Base-by-base conservation (phyloP, 2,797 vertebrate species). In the Spinus pinus region DNA sequence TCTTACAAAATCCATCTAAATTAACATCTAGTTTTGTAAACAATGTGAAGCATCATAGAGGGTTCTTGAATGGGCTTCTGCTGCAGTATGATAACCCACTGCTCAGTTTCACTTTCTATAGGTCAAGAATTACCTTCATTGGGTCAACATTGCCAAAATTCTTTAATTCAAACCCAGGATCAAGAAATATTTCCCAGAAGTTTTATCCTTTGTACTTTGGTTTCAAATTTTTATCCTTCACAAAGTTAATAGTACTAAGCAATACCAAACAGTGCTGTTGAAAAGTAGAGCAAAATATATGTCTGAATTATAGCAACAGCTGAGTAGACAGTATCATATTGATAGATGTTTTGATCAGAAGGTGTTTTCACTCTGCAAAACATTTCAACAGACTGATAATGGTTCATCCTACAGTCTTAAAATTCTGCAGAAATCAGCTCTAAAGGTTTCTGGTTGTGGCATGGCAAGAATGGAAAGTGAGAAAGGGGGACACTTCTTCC, bases 1-100 rank as follows among this genome's bases (percentile, higher is more conserved):
- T 90, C 28, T 57, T 88, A 42, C 16, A 69, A 73, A 86, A 88
- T 47, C 14, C 4, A 25, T 86, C 20, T 81, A 49, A 93, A 88
- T 61, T 42, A 5, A 5, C 20, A 37, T 56, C 21, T 62, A 83
- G 23, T 44, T 80, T 70, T 91, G 16, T 67, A 80, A 93, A 66
- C 16, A 46, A 9, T 1, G 1, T 3, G 53, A 54, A 71, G n/a
- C 31, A 53, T 41, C 33, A 39, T 24, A 33, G 31, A 54, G 4
- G 4, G 7, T 66, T 39, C 69, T 81, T 51, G 28, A 49, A 24
- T 50, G 15, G 10, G 6, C 33, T 66, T 87, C 24, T 56, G 6
- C 31, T 66, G 11, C 27, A 58, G 21, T 2, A 0, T 39, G 18
- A 20, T 75, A 3, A 1, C 5, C 4, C 14, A 10, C 15, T 37